Evolutionary conservation across 2,113 vertebrate genomes (phyloP), one percentile per base, ranked within the genome.

Genomic region (Rhizomys pruinosus): DNA sequence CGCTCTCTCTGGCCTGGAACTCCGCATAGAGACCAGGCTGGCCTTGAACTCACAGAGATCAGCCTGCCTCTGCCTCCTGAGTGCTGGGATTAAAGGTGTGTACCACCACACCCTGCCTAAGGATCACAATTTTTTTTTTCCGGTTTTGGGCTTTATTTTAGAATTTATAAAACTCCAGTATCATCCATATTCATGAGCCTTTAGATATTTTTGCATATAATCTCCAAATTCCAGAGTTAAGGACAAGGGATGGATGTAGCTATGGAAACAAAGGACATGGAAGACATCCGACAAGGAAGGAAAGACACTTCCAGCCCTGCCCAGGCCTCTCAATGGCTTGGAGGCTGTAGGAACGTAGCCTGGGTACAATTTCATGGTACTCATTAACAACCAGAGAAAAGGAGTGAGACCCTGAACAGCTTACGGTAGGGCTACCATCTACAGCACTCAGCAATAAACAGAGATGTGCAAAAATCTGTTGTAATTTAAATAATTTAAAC

Each of bases 101-200:
- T 11, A 52, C 47, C 11, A 52, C 47, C 11, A 52, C 47, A 52
- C 47, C 47, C 11, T 6, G 47, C 47, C 11, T 25, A n/a, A n/a
- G 23, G 52, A 82, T 76, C 64, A 69, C 3, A 23, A 34, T 68
- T 81, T n/a, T n/a, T n/a, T n/a, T n/a, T n/a, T n/a, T 96, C 96
- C 95, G 95, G 92, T 98, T 98, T 97, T 63, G 97, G 98, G 96
- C 97, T 99, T 99, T 98, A 99, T 98, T 99, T 99, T 98, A 99
- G 99, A 99, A 99, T 99, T 99, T 98, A 99, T 99, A 99, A 98
- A 99, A 99, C 99, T 99, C 99, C 99, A 99, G 99, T 99, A 98
- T n/a, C n/a, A n/a, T n/a, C n/a, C n/a, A n/a, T n/a, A n/a, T n/a
- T n/a, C n/a, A n/a, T n/a, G n/a, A n/a, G 98, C 98, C 98, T 99